A percentile compares a stretch with the other conserved stretches of the same genome.
Evolutionary conservation across 1,140 invertebrate species (phyloP).

Genomic region (Rhagoletis zephyria): DNA sequence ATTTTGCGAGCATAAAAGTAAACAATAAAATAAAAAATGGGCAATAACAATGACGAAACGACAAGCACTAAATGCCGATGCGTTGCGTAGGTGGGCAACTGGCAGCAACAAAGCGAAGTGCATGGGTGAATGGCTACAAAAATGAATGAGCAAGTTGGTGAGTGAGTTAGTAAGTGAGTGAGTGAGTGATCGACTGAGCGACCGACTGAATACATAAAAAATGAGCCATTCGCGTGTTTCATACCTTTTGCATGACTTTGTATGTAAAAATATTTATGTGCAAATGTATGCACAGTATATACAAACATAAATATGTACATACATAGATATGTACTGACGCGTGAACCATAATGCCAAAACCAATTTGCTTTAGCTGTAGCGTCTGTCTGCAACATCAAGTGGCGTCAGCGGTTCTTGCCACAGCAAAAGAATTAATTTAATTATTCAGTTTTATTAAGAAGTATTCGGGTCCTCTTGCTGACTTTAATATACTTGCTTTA

Average conservation of each 20-base stretch:
- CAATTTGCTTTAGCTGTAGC: constrained; percentile 27
- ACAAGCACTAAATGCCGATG: background rate
- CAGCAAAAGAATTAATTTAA: background rate
- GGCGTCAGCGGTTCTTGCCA: background rate
- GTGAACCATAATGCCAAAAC: constrained; percentile 2
- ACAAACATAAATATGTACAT: background rate
- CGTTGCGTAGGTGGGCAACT: constrained; percentile 1
- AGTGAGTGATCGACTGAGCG: background rate
- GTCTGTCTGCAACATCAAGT: background rate
- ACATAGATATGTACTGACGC: no score
- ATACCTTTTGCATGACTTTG: background rate
- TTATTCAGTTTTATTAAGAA: constrained; percentile 5
- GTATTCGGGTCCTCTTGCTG: background rate
- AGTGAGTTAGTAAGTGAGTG: background rate
- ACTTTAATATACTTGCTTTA: background rate
- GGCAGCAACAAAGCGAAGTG: background rate
- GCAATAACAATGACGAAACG: constrained; percentile 35
- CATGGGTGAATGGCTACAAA: background rate
- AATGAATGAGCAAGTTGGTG: background rate
- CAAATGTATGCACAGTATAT: no score
- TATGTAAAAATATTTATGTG: background rate
- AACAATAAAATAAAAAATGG: constrained; percentile 8
- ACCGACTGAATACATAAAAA: background rate
- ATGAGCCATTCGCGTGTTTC: constrained; percentile 21
- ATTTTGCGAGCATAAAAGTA: background rate